Conservation (phyloP, 2,888 invertebrate species). For the Lasioglossum marginatum region DNA sequence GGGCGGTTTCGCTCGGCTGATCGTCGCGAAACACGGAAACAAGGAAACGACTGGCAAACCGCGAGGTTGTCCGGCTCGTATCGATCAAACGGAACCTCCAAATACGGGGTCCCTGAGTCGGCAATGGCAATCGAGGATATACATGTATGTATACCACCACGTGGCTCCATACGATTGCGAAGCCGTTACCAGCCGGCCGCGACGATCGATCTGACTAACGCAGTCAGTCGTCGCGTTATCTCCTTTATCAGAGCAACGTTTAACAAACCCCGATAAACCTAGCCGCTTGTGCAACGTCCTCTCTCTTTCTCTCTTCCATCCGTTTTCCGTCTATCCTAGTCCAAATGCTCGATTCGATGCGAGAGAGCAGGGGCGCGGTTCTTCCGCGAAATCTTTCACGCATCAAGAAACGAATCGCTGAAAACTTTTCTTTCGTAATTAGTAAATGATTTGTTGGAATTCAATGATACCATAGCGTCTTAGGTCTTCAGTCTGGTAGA, state of each 20-base stretch:
- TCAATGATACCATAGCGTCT: too few relatives aligned
- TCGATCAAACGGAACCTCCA: constrained; percentile 44
- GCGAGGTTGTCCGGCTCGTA: constrained; percentile 11
- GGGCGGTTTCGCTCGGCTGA: constrained; percentile 20
- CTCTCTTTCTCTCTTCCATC: background rate
- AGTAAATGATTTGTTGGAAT: too few relatives aligned
- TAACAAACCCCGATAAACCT: constrained; percentile 1
- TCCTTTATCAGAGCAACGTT: constrained; percentile 6
- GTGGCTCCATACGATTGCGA: constrained; percentile 15
- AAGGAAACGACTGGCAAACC: constrained; percentile 9
- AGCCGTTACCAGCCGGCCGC: background rate
- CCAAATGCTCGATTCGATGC: background rate
- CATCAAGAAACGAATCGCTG: too few relatives aligned
- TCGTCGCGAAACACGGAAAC: constrained; percentile 18
- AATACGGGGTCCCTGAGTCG: constrained; percentile 27
- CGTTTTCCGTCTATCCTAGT: background rate
- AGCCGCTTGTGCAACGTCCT: background rate
- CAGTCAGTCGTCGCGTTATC: background rate
- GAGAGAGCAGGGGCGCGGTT: background rate
- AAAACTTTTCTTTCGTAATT: too few relatives aligned
- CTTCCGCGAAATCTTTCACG: background rate
- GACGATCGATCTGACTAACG: constrained; percentile 27
- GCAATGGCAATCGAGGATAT: constrained; percentile 5
- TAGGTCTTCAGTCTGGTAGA: too few relatives aligned
- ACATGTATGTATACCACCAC: background rate